Evolutionary conservation across 2,888 invertebrate genomes (phyloP).

Genomic region (Cerceris rybyensis): DNA sequence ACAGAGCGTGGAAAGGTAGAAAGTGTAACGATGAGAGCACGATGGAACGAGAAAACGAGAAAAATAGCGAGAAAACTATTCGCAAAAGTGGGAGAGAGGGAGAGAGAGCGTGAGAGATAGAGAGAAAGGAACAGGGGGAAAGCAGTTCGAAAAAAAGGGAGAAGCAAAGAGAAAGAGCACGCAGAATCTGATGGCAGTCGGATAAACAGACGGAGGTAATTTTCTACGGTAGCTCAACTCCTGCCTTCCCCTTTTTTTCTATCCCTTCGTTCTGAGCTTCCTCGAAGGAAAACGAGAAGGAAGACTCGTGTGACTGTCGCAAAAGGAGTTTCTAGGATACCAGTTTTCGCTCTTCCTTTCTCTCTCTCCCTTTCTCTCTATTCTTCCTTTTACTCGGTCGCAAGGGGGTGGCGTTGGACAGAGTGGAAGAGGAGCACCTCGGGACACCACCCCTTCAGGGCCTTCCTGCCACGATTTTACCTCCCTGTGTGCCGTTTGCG

Average conservation of each 20-base stretch:
- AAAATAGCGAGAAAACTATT: slow-evolving; percentile 22
- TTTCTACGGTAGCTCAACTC: slow-evolving; percentile 63
- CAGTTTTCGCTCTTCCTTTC: background rate
- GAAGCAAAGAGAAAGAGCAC: slow-evolving; percentile 26
- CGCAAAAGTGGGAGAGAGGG: background rate
- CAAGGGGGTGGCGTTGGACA: no score
- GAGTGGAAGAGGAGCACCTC: no score
- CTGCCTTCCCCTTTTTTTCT: slow-evolving; percentile 17
- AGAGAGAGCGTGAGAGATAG: background rate
- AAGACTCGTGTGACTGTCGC: slow-evolving; percentile 39
- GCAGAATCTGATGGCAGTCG: slow-evolving; percentile 57
- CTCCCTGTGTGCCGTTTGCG: no score
- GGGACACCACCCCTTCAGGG: background rate
- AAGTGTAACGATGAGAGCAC: background rate
- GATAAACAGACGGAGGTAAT: slow-evolving; percentile 64
- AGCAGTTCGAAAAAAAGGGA: slow-evolving; percentile 13
- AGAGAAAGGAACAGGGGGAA: slow-evolving; percentile 5
- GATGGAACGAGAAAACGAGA: background rate
- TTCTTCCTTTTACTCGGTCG: slow-evolving; percentile 5
- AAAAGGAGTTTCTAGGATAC: slow-evolving; percentile 28
- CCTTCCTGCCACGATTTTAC: slow-evolving; percentile 19
- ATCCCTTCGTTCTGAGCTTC: background rate
- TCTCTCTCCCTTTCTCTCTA: background rate
- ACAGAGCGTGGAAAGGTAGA: background rate
- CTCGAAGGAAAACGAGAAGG: slow-evolving; percentile 10